A percentile compares a stretch with the other conserved stretches of the same genome.
Evolutionary conservation across 2,113 vertebrate species (phyloP).

Genomic region (Collichthys lucidus): DNA sequence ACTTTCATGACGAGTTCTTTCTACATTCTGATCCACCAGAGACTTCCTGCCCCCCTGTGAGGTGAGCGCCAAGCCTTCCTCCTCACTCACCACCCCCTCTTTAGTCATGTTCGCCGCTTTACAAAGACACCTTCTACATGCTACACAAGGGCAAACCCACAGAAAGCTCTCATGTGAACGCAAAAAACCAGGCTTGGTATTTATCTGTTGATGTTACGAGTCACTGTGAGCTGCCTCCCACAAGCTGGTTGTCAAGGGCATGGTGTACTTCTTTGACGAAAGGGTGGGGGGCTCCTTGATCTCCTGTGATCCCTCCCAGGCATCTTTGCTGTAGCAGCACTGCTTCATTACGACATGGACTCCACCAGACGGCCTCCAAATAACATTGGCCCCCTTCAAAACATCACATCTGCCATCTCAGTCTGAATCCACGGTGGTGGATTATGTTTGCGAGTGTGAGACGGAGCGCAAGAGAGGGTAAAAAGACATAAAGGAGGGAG

Average conservation of each 20-base stretch:
- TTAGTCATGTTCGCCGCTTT: conserved; percentile 11
- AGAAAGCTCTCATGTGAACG: conserved; percentile 25
- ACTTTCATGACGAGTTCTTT: not conserved
- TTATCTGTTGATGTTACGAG: conserved; percentile 64
- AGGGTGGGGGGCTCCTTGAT: conserved; percentile 71
- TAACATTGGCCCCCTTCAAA: conserved; percentile 51
- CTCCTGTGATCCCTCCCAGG: conserved; percentile 76
- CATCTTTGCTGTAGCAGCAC: conserved; percentile 70
- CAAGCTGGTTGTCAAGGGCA: conserved; percentile 73
- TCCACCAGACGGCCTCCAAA: conserved; percentile 58
- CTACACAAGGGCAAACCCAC: conserved; percentile 40
- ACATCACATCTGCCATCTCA: conserved; percentile 60
- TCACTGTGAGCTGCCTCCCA: conserved; percentile 51
- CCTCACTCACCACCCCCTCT: conserved; percentile 17
- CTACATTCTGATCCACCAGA: not conserved
- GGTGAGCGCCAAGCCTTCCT: conserved; percentile 28
- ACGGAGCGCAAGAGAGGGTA: conserved; percentile 19
- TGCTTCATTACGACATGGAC: conserved; percentile 75
- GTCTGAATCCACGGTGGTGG: conserved; percentile 49
- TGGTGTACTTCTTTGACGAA: conserved; percentile 69
- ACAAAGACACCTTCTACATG: conserved; percentile 35
- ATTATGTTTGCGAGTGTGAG: conserved; percentile 47
- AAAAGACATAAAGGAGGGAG: conserved; percentile 6
- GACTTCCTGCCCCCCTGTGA: not conserved
- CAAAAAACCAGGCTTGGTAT: conserved; percentile 46